Evolutionary conservation across 2,113 vertebrate species (phyloP), one percentile per base, ranked within the genome.

Genomic region (Natator depressus): DNA sequence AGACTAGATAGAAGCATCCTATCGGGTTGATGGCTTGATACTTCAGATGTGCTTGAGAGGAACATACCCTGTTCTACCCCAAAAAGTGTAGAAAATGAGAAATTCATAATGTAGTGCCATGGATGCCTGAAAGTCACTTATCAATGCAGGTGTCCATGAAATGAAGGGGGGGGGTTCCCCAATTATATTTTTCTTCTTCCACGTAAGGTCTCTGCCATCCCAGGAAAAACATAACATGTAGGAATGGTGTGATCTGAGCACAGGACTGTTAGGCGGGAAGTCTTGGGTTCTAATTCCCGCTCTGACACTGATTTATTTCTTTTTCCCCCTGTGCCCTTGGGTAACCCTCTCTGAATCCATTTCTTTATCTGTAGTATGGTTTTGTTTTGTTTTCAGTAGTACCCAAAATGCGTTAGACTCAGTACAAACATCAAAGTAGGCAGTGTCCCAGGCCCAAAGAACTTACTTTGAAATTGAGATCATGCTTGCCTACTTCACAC

Each of bases 71-170:
- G 2, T 82, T 49, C 24, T 55, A 20, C 57, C 49, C 6, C 27
- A 16, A 46, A 25, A 38, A 24, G 31, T 31, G 49, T 65, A 49
- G 24, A 84, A 81, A 84, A 53, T 10, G n/a, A 54, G 42, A 59
- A 5, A 20, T 90, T 88, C 59, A 3, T 76, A 13, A 69, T n/a
- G n/a, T 50, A 93, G 69, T 47, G 2, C n/a, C 22, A 0, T 0
- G 1, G 49, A 81, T 91, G 35, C 69, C 78, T 53, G 59, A 29
- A 51, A 62, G 10, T 86, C 49, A 5, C 49, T 84, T 85, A 20
- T 19, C 11, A 0, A 0, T 6, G 29, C 12, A 35, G 49, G n/a
- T 85, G 76, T 24, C 69, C 27, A 4, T 27, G 57, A 38, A 11
- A 38, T 50, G 22, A 6, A 38, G 12, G 13, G 51, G 2, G 72